Conservation (phyloP, 2,888 invertebrate species). For the Chrysomela aeneicollis region DNA sequence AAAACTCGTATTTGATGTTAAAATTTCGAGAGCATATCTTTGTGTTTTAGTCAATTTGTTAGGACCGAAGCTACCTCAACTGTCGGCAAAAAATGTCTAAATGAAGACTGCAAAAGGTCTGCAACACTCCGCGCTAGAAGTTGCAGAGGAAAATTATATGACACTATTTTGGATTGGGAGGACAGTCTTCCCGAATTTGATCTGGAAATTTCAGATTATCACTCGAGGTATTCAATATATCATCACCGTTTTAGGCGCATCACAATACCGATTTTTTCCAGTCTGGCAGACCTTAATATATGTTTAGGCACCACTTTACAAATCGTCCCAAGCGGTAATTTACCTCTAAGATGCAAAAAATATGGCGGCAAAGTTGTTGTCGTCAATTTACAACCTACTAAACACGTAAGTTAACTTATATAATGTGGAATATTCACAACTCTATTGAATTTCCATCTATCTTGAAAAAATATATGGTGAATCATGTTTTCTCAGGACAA, state of each 20-base stretch:
- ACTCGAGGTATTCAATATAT: constrained; percentile 92
- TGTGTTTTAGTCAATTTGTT: constrained; percentile 75
- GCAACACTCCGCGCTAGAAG: constrained; percentile 69
- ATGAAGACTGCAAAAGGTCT: constrained; percentile 69
- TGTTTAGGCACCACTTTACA: constrained; percentile 97
- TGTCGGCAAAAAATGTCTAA: constrained; percentile 80
- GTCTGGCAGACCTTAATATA: constrained; percentile 91
- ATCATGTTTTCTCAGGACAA: constrained; percentile 76
- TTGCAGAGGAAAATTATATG: constrained; percentile 88
- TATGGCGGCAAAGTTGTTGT: constrained; percentile 89
- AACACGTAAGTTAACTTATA: constrained; percentile 75
- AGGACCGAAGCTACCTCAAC: constrained; percentile 78
- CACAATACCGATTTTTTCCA: constrained; percentile 66
- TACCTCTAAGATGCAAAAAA: constrained; percentile 86
- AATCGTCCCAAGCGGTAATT: constrained; percentile 95
- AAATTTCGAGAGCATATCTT: neutral
- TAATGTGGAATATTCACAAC: too few species aligned
- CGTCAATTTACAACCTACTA: constrained; percentile 97
- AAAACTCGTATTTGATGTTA: too few species aligned
- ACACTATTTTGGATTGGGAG: constrained; percentile 98
- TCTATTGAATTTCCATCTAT: too few species aligned
- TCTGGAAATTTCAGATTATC: constrained; percentile 81
- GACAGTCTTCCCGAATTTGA: constrained; percentile 89
- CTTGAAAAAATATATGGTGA: too few species aligned
- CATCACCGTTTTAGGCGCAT: too few species aligned